Conservation (phyloP, 2,113 vertebrate species). For the Chaetorhynchus papuensis region DNA sequence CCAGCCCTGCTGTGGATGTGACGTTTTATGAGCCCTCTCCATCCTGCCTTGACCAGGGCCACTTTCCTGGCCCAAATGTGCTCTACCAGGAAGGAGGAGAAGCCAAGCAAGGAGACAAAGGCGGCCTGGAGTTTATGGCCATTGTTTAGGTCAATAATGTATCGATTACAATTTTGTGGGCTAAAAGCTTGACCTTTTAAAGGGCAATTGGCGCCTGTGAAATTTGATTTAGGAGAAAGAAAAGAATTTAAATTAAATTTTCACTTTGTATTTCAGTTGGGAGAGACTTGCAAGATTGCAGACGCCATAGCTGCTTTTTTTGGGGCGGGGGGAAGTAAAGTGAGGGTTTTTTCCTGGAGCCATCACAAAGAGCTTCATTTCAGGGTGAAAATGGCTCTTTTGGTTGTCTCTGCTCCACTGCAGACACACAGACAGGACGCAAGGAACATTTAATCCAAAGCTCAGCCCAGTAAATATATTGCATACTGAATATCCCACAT, state of each 20-base stretch:
- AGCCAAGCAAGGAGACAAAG: background rate
- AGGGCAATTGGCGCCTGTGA: background rate
- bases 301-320: background rate
- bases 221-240: slow-evolving; percentile 24
- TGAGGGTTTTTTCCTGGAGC: background rate
- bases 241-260: slow-evolving; percentile 16
- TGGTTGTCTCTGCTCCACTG: background rate
- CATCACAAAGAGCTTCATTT: background rate
- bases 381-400: background rate
- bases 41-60: background rate
- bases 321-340: background rate
- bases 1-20: rapidly evolving
- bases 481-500: background rate
- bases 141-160: background rate
- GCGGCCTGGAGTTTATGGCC: background rate
- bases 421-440: background rate
- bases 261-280: background rate
- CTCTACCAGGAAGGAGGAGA: background rate
- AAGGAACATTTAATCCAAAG: background rate
- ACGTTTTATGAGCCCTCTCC: background rate
- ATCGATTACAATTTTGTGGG: background rate
- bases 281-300: background rate
- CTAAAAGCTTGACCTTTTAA: slow-evolving; percentile 1
- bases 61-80: background rate
- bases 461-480: background rate